Conservation (phyloP, 2,797 vertebrate species). For the Astyanax mexicanus region DNA sequence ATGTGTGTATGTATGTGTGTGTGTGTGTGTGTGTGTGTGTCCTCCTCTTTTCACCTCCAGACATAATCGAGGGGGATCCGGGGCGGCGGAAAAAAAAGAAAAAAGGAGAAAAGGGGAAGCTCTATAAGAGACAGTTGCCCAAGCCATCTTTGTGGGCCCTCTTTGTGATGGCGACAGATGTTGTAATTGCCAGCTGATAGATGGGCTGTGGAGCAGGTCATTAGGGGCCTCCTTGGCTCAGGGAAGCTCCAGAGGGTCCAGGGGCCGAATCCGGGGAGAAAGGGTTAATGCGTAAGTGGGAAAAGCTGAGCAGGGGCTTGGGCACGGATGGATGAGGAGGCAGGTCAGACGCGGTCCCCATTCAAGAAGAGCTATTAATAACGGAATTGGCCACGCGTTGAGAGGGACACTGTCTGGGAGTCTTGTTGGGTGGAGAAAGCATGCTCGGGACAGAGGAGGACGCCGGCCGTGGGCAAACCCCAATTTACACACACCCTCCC, state of each 20-base stretch:
- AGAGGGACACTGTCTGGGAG: slow-evolving; percentile 67
- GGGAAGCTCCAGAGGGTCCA: slow-evolving; percentile 49
- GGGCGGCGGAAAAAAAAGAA: slow-evolving; percentile 67
- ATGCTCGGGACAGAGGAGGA: slow-evolving; percentile 41
- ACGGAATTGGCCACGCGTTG: slow-evolving; percentile 69
- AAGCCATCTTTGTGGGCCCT: slow-evolving; percentile 75
- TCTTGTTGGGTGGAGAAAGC: slow-evolving; percentile 44
- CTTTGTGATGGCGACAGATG: slow-evolving; percentile 83
- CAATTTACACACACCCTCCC: slow-evolving; percentile 58
- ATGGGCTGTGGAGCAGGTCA: slow-evolving; percentile 80
- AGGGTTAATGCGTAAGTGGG: slow-evolving; percentile 69
- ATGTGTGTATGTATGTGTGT: slow-evolving; percentile 43
- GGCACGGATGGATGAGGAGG: slow-evolving; percentile 67
- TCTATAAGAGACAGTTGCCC: slow-evolving; percentile 46
- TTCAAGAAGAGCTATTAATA: slow-evolving; percentile 70
- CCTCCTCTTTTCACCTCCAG: slow-evolving; percentile 60
- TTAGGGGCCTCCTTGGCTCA: slow-evolving; percentile 72
- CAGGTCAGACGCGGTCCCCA: slow-evolving; percentile 67
- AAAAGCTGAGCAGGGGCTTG: slow-evolving; percentile 67
- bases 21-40: slow-evolving; percentile 42
- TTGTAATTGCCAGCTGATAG: slow-evolving; percentile 89
- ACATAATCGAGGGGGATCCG: slow-evolving; percentile 72
- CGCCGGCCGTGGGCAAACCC: slow-evolving; percentile 46
- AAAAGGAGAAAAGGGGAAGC: slow-evolving; percentile 67
- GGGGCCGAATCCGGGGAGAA: slow-evolving; percentile 60